Evolutionary conservation across 2,888 invertebrate species (phyloP).

Genomic region (Andricus curvator): DNA sequence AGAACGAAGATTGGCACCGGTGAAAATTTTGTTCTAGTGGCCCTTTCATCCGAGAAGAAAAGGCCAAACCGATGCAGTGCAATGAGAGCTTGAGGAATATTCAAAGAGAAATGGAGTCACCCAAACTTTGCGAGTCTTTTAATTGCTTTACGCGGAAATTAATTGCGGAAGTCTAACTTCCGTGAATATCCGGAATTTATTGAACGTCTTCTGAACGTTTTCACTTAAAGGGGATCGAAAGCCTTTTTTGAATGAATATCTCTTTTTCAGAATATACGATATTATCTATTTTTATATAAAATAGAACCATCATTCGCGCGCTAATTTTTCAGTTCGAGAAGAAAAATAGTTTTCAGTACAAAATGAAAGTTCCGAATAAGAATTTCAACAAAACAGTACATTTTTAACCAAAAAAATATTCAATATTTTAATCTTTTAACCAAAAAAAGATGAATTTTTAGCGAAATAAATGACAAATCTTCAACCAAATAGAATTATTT

Average conservation of each 20-base stretch:
- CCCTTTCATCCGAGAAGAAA: constrained; percentile 23
- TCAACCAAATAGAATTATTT: no score
- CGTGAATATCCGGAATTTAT: constrained; percentile 26
- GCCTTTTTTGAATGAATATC: neutral
- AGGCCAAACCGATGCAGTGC: constrained; percentile 29
- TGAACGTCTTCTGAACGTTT: neutral
- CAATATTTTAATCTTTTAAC: no score
- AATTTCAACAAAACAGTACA: no score
- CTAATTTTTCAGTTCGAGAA: no score
- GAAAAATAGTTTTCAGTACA: no score
- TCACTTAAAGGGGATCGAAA: neutral
- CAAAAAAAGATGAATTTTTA: no score
- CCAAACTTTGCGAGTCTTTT: constrained; percentile 32
- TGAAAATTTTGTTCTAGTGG: constrained; percentile 29
- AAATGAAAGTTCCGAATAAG: no score
- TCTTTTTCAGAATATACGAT: neutral
- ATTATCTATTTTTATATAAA: no score
- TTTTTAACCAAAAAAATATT: no score
- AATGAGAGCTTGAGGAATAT: constrained; percentile 20
- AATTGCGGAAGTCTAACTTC: constrained; percentile 37
- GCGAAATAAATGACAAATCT: no score
- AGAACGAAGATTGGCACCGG: constrained; percentile 25
- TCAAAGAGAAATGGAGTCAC: constrained; percentile 29
- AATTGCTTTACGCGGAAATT: constrained; percentile 35
- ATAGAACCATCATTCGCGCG: no score